Evolutionary conservation across 1,140 invertebrate genomes (phyloP).

Genomic region (Diabrotica undecimpunctata): DNA sequence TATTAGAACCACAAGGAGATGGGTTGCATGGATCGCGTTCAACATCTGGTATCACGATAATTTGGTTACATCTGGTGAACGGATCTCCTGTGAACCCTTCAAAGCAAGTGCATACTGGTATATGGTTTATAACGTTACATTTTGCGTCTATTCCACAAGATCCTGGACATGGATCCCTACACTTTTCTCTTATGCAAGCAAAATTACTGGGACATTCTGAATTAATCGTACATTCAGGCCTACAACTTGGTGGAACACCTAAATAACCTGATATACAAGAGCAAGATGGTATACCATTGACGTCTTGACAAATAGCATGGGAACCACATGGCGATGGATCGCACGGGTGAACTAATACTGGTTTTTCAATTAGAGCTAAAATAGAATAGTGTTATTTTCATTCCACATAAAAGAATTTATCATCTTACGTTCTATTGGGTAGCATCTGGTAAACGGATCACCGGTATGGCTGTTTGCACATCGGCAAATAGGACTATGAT

Average conservation of each 20-base stretch:
- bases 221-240: conserved; percentile 65
- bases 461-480: conserved; percentile 64
- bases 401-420: neutral
- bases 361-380: conserved; percentile 31
- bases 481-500: conserved; percentile 68
- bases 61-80: conserved; percentile 41
- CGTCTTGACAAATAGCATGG: conserved; percentile 63
- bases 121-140: conserved; percentile 68
- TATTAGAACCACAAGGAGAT: conserved; percentile 65
- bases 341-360: conserved; percentile 56
- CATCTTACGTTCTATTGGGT: conserved; percentile 51
- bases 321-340: conserved; percentile 75
- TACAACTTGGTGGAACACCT: conserved; percentile 66
- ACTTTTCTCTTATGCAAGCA: conserved; percentile 59
- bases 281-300: conserved; percentile 59
- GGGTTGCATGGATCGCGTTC: conserved; percentile 58
- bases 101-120: conserved; percentile 66
- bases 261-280: conserved; percentile 56
- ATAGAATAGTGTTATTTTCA: neutral
- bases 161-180: conserved; percentile 65
- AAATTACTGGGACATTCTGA: conserved; percentile 60
- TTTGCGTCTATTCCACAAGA: conserved; percentile 67
- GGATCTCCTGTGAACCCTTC: conserved; percentile 63
- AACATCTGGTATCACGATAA: conserved; percentile 37
- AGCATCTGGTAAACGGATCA: conserved; percentile 66